Evolutionary conservation across 2,888 invertebrate genomes (phyloP), one percentile per base, ranked within the genome.

Genomic region (Diachrysia chrysitis): DNA sequence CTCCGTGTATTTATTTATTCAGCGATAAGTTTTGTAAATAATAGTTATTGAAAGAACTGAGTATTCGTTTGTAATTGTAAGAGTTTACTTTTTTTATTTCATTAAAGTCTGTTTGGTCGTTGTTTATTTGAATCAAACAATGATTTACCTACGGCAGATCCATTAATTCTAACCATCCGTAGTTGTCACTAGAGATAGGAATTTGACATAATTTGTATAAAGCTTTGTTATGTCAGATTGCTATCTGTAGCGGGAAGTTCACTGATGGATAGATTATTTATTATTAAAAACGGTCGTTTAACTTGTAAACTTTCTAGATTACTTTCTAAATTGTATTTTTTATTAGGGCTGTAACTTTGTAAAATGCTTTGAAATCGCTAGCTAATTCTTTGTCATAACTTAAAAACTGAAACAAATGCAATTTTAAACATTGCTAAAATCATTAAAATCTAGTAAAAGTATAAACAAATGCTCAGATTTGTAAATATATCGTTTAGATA

Each of bases 1-100:
- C 83, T 72, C 86, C 86, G 81, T 89, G 88, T 93, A 93, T 89
- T 91, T 92, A 93, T 90, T 92, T 87, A 84, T 80, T 78, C 58
- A 21, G 70, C 79, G 76, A 81, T 90, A 88, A 82, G 84, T 89
- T 87, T 85, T 94, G 94, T 94, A 94, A 86, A 94, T 93, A 93
- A 69, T 88, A 87, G 78, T 70, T 80, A 85, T 83, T 83, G 83
- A 83, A 89, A 87, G 89, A 90, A 89, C 86, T 86, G 85, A 86
- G 71, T 81, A 79, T 76, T 77, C 65, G 66, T 84, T 85, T 83
- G 80, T 76, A 65, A 73, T 61, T 64, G 53, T 73, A 70, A 77
- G 67, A 35, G 16, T 58, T 68, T 17, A n/a, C 48, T 57, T 67
- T 54, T 67, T 54, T 16, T 67, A 63, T 25, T 68, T 60, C 9